Evolutionary conservation across 2,797 vertebrate species (phyloP), one percentile per base, ranked within the genome.

Genomic region (Pseudomugil gertrudae): DNA sequence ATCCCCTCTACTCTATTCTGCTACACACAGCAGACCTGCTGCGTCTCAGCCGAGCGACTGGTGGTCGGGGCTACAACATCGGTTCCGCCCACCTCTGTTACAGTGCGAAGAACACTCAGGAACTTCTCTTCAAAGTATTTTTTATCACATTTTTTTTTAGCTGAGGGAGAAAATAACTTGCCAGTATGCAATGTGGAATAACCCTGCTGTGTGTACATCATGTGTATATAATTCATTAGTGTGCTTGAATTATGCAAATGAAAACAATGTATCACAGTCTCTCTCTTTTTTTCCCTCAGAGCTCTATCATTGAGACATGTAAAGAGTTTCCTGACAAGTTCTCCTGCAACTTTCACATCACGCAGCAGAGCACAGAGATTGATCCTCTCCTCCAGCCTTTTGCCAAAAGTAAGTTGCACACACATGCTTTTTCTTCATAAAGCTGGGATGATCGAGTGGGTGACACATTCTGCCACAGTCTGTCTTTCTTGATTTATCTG

Each of bases 1-100:
- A 99, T 89, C 98, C 98, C 1, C 89, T 99, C 72, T 96, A 96
- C 89, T 98, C 98, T 74, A 96, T 99, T 84, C 93, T 99, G 81
- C 86, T 96, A 66, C 97, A 99, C 78, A 30, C 92, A 0, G 85
- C 90, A 1, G 96, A 98, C 78, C 94, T 99, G 80, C 92, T 94
- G 55, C 90, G 71, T 56, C 80, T 87, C 17, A 73, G 67, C 58
- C 87, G 30, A 0, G 29, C 77, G 67, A 87, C 86, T 3, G 58
- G 70, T 27, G 91, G 88, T 67, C 89, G 72, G 63, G 85, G 59
- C 32, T 92, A 90, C 62, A 92, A 89, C 83, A 85, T 93, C 7
- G 93, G 95, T 76, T 92, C 88, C 0, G 86, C 86, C 19, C 95
- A 94, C 68, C 91, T 99, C 5, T 95, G 93, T 86, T 99, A 97